Percentiles rank a stretch among this genome's conserved stretches.
phyloP scores from a whole-genome alignment of 2,888 invertebrate genomes.

The Enchytraeus crypticus region DNA sequence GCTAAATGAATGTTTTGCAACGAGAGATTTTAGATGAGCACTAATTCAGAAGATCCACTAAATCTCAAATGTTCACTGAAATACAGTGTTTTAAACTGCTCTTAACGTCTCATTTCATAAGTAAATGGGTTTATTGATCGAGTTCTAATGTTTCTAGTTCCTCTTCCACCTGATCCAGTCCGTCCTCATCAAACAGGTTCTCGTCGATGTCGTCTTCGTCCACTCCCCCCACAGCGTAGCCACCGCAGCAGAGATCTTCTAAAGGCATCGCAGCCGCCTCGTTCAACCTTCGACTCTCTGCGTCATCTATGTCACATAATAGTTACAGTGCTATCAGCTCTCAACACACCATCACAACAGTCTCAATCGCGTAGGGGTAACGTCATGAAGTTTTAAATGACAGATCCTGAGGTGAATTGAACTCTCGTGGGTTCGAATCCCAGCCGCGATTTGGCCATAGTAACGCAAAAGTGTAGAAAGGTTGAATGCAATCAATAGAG shows the following conservation, averaged over 20 bases:
- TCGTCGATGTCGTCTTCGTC: conserved; percentile 44
- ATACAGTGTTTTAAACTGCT: too few species aligned
- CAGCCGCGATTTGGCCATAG: neutral
- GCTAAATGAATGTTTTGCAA: too few species aligned
- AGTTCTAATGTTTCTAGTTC: conserved; percentile 36
- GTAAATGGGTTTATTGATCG: conserved; percentile 6
- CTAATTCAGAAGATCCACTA: too few species aligned
- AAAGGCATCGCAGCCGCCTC: conserved; percentile 35
- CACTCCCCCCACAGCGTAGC: conserved; percentile 26
- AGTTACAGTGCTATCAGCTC: too few species aligned
- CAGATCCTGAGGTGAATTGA: too few species aligned
- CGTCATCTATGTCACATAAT: conserved; percentile 13
- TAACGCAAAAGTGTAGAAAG: neutral
- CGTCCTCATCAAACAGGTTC: conserved; percentile 47
- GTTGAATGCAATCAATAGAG: neutral
- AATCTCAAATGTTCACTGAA: too few species aligned
- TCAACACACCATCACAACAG: too few species aligned
- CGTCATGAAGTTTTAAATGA: too few species aligned
- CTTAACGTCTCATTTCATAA: too few species aligned
- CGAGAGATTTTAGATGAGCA: too few species aligned
- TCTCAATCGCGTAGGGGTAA: neutral
- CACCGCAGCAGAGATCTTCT: neutral
- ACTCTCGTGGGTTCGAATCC: too few species aligned
- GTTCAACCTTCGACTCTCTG: conserved; percentile 36
- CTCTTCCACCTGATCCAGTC: conserved; percentile 44